phyloP scores from a whole-genome alignment of 2,113 vertebrate species.

The Notarius quadriscutis region DNA sequence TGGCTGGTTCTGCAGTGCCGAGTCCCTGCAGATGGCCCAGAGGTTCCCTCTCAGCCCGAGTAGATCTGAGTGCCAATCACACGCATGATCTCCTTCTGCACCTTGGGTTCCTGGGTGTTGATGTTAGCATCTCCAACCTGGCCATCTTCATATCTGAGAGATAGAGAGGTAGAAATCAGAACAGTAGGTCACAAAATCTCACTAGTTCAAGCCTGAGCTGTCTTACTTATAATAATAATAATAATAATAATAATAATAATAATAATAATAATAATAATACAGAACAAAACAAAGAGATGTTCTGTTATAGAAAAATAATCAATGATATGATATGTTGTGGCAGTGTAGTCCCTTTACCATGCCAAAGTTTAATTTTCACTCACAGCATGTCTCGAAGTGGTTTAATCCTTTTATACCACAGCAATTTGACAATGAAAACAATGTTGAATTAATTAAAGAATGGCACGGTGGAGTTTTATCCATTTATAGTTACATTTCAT shows the following conservation, averaged over 20 bases:
- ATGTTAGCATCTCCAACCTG: constrained; percentile 99
- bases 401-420: background rate
- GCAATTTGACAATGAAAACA: background rate
- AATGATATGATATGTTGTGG: too few relatives aligned
- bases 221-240: background rate
- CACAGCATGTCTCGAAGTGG: background rate
- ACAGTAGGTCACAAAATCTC: background rate
- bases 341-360: background rate
- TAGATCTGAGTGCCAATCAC: constrained; percentile 99
- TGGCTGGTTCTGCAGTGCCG: constrained; percentile 8
- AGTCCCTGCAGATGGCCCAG: constrained; percentile 9
- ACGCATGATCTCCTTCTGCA: constrained; percentile 99
- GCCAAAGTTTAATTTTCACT: background rate
- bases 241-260: too few relatives aligned
- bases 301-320: background rate
- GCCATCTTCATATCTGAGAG: constrained; percentile 92
- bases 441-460: background rate
- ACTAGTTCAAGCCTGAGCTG: background rate
- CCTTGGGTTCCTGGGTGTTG: constrained; percentile 99
- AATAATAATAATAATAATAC: too few relatives aligned
- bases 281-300: background rate
- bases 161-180: background rate
- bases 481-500: background rate
- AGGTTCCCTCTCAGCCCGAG: constrained; percentile 81
- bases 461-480: background rate